Conservation (phyloP, 2,113 vertebrate species). For the Cephalopholis sonnerati region DNA sequence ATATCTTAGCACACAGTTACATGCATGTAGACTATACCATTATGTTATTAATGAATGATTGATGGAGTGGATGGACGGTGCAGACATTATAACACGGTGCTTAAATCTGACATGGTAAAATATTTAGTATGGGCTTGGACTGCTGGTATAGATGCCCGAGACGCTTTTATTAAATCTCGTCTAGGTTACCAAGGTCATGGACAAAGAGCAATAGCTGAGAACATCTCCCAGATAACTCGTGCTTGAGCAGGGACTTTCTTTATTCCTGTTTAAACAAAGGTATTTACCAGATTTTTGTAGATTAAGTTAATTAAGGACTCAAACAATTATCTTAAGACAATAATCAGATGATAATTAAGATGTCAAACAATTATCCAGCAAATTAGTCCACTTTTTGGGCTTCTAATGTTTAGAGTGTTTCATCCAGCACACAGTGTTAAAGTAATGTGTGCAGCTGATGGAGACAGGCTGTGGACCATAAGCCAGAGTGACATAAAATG, state of each 20-base stretch:
- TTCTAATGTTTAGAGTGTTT: slow-evolving; percentile 2
- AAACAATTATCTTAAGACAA: background rate
- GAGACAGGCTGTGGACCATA: slow-evolving; percentile 26
- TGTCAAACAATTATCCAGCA: background rate
- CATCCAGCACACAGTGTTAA: slow-evolving; percentile 1
- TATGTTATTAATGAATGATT: background rate
- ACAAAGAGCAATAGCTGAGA: background rate
- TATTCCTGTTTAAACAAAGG: background rate
- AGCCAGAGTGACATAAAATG: slow-evolving; percentile 46
- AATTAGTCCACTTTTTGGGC: background rate
- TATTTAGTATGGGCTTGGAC: background rate
- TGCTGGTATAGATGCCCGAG: background rate
- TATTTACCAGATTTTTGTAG: slow-evolving; percentile 2
- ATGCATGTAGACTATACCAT: background rate
- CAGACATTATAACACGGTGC: background rate
- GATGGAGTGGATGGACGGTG: background rate
- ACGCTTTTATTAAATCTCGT: background rate
- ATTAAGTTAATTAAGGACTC: slow-evolving; percentile 8
- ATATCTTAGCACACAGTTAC: background rate
- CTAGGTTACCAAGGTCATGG: background rate
- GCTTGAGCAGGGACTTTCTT: background rate
- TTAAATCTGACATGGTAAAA: background rate
- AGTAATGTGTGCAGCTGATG: background rate
- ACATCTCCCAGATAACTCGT: background rate
- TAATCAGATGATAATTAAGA: background rate